Evolutionary conservation across 2,113 vertebrate species (phyloP).

Genomic region (Nibea albiflora): DNA sequence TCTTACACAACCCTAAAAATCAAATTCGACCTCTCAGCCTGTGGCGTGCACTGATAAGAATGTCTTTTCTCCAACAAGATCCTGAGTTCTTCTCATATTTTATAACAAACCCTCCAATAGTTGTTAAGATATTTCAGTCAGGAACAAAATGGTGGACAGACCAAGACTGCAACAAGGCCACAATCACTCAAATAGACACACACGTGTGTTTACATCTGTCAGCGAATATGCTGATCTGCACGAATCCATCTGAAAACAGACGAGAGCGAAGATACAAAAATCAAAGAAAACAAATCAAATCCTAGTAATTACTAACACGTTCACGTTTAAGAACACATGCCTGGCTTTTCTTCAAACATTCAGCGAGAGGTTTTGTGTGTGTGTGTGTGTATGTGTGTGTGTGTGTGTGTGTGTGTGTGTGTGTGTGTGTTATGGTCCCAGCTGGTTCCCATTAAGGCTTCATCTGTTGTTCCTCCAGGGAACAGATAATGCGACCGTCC

Average conservation of each 20-base stretch:
- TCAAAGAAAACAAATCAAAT: conserved; percentile 5
- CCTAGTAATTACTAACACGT: neutral
- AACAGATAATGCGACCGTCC: conserved; percentile 27
- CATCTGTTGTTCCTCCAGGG: conserved; percentile 49
- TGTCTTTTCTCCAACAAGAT: neutral
- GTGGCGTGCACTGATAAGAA: neutral
- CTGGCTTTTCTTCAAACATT: conserved; percentile 12
- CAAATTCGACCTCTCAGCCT: neutral
- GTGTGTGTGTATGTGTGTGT: neutral
- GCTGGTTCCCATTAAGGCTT: conserved; percentile 40
- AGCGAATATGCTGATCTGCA: neutral
- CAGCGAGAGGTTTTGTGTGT: conserved; percentile 8
- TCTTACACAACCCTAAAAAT: neutral
- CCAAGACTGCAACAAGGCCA: neutral
- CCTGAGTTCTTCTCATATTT: neutral
- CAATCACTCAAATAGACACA: neutral
- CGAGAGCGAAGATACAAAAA: neutral
- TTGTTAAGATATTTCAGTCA: neutral
- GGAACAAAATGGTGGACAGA: neutral
- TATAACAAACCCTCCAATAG: neutral
- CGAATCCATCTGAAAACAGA: neutral
- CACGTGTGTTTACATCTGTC: neutral
- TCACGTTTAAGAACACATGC: conserved; percentile 1
- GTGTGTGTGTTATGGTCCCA: neutral
- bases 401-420: neutral